Conservation (phyloP, 2,888 invertebrate genomes). For the Nipponacmea schrenckii region DNA sequence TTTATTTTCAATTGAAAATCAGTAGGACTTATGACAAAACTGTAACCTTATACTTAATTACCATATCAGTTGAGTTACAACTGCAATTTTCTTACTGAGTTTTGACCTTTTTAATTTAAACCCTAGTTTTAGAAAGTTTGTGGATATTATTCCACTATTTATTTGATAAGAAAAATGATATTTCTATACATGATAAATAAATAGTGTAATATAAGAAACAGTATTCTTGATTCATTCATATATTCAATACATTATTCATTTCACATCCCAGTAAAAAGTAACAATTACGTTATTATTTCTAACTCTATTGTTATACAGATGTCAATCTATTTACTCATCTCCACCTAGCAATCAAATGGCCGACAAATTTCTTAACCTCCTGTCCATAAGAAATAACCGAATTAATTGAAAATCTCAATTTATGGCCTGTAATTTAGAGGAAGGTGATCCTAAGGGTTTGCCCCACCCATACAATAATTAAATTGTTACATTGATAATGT, state of each 20-base stretch:
- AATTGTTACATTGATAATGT: neutral
- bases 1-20: neutral
- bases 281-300: too few species aligned
- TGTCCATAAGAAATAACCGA: neutral
- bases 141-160: too few species aligned
- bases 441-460: neutral
- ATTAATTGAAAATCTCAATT: neutral
- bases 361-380: slow-evolving; percentile 5
- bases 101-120: slow-evolving; percentile 4
- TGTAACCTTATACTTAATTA: neutral
- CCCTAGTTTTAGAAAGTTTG: neutral
- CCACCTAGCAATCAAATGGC: neutral
- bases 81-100: neutral
- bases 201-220: too few species aligned
- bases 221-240: too few species aligned
- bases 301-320: neutral
- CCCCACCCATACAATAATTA: slow-evolving; percentile 1
- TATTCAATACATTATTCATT: too few species aligned
- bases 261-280: too few species aligned
- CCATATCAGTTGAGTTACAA: neutral
- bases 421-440: neutral
- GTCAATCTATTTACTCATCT: neutral
- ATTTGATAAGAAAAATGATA: too few species aligned
- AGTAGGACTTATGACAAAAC: neutral
- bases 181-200: too few species aligned